A percentile compares a stretch with the other conserved stretches of the same genome.
These are phyloP conservation scores for Drosophila mojavensis DNA, from an alignment of 1,140 invertebrate species.

Conservation along the genomic window DNA sequence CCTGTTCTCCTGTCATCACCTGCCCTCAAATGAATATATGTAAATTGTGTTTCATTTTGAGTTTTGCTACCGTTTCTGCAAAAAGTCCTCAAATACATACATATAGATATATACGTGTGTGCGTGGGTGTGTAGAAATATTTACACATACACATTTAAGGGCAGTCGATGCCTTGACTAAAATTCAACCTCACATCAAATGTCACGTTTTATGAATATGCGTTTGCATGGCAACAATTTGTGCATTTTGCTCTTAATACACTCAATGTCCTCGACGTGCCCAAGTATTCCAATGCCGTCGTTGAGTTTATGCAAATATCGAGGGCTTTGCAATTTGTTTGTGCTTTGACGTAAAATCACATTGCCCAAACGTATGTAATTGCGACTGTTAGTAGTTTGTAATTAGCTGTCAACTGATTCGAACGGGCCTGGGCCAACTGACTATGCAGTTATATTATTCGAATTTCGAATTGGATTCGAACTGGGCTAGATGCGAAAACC, in stretches of 20 bases:
- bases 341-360: conserved; percentile 41
- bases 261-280: conserved; percentile 16
- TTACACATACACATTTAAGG: conserved; percentile 50
- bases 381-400: conserved; percentile 30
- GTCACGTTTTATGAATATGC: conserved; percentile 74
- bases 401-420: conserved; percentile 16
- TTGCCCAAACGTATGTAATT: conserved; percentile 35
- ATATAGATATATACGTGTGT: not conserved
- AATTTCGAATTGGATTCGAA: not conserved
- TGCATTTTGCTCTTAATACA: conserved; percentile 10
- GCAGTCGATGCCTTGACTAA: conserved; percentile 55
- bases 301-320: conserved; percentile 62
- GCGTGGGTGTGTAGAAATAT: conserved; percentile 3
- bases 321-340: conserved; percentile 63
- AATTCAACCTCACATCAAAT: conserved; percentile 70
- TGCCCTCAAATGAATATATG: conserved; percentile 9
- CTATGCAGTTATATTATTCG: not conserved
- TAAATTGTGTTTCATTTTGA: conserved; percentile 73
- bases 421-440: not conserved
- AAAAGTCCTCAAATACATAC: not conserved
- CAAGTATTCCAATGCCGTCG: conserved; percentile 14
- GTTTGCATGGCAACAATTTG: conserved; percentile 70
- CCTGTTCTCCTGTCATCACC: not conserved
- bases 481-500: conserved; percentile 46
- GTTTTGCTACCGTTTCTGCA: conserved; percentile 60